Percentiles rank a stretch among this genome's conserved stretches.
These are phyloP conservation scores for Scolopax mira DNA, from an alignment of 2,113 vertebrate species.

Conservation along the genomic window DNA sequence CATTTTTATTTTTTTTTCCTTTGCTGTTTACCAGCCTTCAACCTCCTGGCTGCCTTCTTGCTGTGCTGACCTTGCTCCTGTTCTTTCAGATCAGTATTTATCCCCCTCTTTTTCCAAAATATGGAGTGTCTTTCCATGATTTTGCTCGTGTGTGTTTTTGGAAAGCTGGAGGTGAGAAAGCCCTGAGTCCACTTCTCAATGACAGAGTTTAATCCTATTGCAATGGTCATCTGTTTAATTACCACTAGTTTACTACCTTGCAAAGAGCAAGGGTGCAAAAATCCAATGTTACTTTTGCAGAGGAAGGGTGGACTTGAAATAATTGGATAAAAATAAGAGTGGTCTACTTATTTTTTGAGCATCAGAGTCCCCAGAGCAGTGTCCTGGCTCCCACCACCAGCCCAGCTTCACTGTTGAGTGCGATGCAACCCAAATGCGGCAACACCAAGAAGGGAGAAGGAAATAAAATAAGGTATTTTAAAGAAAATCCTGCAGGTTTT, in stretches of 20 bases:
- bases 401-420: accelerated
- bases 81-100: neutral
- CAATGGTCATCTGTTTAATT: neutral
- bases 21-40: neutral
- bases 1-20: neutral
- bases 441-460: neutral
- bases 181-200: neutral
- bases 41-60: neutral
- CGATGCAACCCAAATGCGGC: neutral
- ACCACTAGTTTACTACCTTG: neutral
- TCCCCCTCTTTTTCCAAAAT: neutral
- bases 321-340: neutral
- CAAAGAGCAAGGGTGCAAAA: neutral
- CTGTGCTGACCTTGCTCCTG: neutral
- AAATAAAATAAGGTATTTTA: neutral
- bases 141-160: neutral
- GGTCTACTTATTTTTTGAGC: neutral
- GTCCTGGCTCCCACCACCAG: neutral
- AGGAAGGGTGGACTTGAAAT: neutral
- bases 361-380: neutral
- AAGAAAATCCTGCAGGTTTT: neutral
- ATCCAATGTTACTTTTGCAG: neutral
- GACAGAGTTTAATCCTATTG: neutral
- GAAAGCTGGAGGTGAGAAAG: neutral
- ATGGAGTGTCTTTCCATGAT: accelerated